These are phyloP conservation scores for Rapana venosa DNA, from an alignment of 2,888 invertebrate species.

Conservation along the genomic window DNA sequence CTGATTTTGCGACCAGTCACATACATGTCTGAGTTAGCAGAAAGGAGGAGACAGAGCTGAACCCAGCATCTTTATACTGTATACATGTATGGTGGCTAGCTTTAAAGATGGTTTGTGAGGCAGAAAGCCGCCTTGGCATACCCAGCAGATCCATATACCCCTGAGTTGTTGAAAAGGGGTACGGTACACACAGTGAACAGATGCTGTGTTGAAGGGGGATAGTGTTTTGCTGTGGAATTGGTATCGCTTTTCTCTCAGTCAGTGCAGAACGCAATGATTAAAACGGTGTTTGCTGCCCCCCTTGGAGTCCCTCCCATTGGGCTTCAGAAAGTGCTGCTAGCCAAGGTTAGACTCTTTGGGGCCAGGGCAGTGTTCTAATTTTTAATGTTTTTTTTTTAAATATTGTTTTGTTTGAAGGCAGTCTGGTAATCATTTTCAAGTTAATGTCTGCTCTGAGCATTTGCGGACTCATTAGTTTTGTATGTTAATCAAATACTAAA, in stretches of 20 bases:
- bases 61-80: neutral
- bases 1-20: neutral
- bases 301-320: conserved; percentile 36
- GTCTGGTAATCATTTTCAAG: too few relatives aligned
- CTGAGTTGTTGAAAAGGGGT: neutral
- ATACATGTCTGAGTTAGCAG: neutral
- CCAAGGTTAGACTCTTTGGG: conserved; percentile 30
- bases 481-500: too few relatives aligned
- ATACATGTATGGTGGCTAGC: neutral
- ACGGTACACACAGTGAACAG: neutral
- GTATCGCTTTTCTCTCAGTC: neutral
- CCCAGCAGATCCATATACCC: neutral
- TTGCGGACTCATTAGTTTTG: too few relatives aligned
- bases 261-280: conserved; percentile 32
- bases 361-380: neutral
- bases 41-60: neutral
- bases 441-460: too few relatives aligned
- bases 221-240: neutral
- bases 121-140: neutral
- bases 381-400: neutral
- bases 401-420: neutral
- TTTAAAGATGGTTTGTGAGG: neutral
- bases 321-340: conserved; percentile 40
- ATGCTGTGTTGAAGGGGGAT: neutral
- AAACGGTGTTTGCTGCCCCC: conserved; percentile 43